These are phyloP conservation scores for Tenthredo distinguenda DNA, from an alignment of 2,888 invertebrate species.

Conservation along the genomic window DNA sequence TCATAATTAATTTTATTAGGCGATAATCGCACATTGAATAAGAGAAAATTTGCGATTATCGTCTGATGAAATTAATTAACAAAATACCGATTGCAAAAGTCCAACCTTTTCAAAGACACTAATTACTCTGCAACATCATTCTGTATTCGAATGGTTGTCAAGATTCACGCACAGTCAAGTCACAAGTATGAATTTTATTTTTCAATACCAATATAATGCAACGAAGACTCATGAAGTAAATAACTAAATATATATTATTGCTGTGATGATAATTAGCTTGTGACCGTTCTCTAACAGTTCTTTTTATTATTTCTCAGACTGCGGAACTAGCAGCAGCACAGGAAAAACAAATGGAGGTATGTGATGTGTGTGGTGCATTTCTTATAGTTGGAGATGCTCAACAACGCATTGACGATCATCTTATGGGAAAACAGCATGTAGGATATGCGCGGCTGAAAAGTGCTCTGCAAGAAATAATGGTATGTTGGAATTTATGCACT, in stretches of 20 bases:
- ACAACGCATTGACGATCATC: conserved; percentile 97
- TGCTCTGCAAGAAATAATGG: conserved; percentile 81
- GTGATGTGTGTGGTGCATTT: conserved; percentile 98
- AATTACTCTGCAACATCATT: not conserved
- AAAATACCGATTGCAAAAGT: too few relatives aligned
- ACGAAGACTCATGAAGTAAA: not conserved
- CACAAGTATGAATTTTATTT: not conserved
- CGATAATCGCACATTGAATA: too few relatives aligned
- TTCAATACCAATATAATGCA: not conserved
- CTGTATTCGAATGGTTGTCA: not conserved
- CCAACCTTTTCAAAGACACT: not conserved
- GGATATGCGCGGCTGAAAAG: conserved; percentile 87
- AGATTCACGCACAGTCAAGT: not conserved
- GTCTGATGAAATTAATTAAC: too few relatives aligned
- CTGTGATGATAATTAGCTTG: not conserved
- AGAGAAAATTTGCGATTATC: too few relatives aligned
- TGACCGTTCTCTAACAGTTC: not conserved
- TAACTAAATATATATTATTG: not conserved
- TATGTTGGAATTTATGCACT: conserved; percentile 62
- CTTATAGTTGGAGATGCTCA: conserved; percentile 99
- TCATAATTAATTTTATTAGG: too few relatives aligned
- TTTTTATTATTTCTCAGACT: conserved; percentile 76
- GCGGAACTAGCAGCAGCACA: conserved; percentile 93
- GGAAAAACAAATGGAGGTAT: conserved; percentile 99
- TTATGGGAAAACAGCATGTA: conserved; percentile 99